phyloP scores from a whole-genome alignment of 2,797 vertebrate genomes.

The Pipistrellus nathusii region DNA sequence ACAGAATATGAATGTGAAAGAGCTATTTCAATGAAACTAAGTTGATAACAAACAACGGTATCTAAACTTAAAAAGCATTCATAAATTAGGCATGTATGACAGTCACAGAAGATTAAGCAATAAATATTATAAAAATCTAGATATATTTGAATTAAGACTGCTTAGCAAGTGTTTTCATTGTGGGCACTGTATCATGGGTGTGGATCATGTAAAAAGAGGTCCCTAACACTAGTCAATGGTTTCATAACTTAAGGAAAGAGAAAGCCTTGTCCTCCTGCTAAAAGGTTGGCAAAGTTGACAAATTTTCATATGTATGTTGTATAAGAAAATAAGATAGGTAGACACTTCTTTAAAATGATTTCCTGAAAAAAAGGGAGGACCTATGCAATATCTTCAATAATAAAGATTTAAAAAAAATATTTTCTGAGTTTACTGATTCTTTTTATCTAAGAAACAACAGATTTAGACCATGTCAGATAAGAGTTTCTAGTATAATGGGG shows the following conservation, averaged over 20 bases:
- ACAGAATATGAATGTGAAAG: slow-evolving; percentile 30
- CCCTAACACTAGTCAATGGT: not conserved
- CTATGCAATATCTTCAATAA: too few relatives aligned
- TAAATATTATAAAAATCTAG: not conserved
- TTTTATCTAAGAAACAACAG: slow-evolving; percentile 24
- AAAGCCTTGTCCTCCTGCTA: not conserved
- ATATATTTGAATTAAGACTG: slow-evolving; percentile 16
- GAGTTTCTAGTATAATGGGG: not conserved
- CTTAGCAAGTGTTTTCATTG: not conserved
- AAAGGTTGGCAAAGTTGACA: not conserved
- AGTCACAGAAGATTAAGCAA: slow-evolving; percentile 29
- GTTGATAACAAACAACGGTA: slow-evolving; percentile 21
- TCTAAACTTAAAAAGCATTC: slow-evolving; percentile 31
- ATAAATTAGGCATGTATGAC: slow-evolving; percentile 38
- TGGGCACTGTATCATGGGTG: not conserved
- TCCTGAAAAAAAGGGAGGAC: not conserved
- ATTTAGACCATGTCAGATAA: slow-evolving; percentile 28
- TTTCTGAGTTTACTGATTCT: slow-evolving; percentile 8
- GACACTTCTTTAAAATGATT: not conserved
- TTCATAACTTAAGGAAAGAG: not conserved
- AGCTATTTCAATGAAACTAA: slow-evolving; percentile 42
- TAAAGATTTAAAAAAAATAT: not conserved
- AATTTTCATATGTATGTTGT: not conserved
- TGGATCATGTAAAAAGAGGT: not conserved
- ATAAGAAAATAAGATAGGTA: slow-evolving; percentile 11